These are phyloP conservation scores for Isichthys henryi DNA, from an alignment of 2,113 vertebrate genomes.

Conservation along the genomic window DNA sequence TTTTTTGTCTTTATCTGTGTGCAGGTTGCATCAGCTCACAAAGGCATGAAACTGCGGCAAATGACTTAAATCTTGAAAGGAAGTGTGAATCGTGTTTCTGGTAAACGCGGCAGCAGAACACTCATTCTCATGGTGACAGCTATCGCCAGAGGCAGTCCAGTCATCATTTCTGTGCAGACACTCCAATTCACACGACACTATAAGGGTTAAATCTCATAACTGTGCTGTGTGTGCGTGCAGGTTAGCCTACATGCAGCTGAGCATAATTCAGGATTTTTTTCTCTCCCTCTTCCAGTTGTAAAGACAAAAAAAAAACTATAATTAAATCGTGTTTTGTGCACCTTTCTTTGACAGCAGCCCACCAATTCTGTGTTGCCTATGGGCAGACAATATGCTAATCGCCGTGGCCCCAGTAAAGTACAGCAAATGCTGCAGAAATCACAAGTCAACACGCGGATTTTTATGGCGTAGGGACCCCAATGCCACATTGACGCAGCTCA, in stretches of 20 bases:
- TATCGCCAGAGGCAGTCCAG: constrained; percentile 19
- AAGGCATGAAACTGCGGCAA: constrained; percentile 15
- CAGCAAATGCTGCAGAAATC: constrained; percentile 57
- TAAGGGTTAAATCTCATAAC: background rate
- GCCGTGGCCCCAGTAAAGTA: constrained; percentile 27
- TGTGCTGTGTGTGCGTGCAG: constrained; percentile 6
- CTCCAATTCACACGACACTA: background rate
- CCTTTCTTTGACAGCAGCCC: background rate
- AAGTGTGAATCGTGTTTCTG: constrained; percentile 17
- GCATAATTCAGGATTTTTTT: background rate
- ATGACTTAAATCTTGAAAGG: constrained; percentile 20
- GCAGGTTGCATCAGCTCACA: constrained; percentile 19
- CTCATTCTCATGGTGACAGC: constrained; percentile 16
- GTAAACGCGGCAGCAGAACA: constrained; percentile 8
- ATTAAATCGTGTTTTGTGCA: background rate
- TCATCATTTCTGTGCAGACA: background rate
- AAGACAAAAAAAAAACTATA: background rate
- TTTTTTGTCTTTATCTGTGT: constrained; percentile 31
- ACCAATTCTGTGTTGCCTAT: background rate
- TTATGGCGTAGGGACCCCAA: constrained; percentile 38
- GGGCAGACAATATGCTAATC: background rate
- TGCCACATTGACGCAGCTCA: constrained; percentile 44
- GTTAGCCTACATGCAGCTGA: background rate
- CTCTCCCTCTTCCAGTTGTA: background rate
- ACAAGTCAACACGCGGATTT: background rate